phyloP scores from a whole-genome alignment of 2,888 invertebrate species.

The Neria commutata region DNA sequence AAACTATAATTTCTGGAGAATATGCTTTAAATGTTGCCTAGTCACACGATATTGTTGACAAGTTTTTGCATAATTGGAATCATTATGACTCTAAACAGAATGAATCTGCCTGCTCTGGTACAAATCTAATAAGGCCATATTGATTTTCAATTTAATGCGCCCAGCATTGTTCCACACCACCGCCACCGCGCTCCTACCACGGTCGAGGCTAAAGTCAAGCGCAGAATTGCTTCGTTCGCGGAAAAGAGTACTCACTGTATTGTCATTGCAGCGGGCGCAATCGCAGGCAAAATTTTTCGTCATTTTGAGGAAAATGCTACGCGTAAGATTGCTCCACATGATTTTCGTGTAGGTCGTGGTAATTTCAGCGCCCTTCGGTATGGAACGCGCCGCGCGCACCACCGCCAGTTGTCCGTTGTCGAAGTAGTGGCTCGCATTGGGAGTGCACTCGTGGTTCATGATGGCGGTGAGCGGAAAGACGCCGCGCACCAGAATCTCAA shows the following conservation, averaged over 20 bases:
- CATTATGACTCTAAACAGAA: no score
- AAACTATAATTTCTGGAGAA: no score
- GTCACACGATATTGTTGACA: no score
- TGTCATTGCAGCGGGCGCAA: constrained; percentile 73
- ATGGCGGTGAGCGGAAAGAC: constrained; percentile 73
- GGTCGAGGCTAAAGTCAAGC: no score
- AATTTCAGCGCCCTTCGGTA: constrained; percentile 72
- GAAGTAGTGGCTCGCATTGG: constrained; percentile 75
- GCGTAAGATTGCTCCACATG: constrained; percentile 73
- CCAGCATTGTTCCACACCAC: no score
- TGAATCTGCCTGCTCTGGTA: no score
- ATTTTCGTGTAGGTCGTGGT: constrained; percentile 75
- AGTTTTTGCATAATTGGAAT: no score
- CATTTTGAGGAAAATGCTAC: constrained; percentile 68
- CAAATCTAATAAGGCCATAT: no score
- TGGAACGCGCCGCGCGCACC: constrained; percentile 67
- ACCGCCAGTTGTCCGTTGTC: constrained; percentile 68
- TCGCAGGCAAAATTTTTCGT: constrained; percentile 74
- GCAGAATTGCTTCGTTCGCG: no score
- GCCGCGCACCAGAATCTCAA: constrained; percentile 65
- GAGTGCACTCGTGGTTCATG: constrained; percentile 75
- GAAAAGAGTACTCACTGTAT: constrained; percentile 72
- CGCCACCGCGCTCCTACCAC: no score
- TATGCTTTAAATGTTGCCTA: no score
- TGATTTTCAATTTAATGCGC: no score